These are phyloP conservation scores for Acipenser transmontanus DNA, from an alignment of 2,797 vertebrate species.

Conservation along the genomic window DNA sequence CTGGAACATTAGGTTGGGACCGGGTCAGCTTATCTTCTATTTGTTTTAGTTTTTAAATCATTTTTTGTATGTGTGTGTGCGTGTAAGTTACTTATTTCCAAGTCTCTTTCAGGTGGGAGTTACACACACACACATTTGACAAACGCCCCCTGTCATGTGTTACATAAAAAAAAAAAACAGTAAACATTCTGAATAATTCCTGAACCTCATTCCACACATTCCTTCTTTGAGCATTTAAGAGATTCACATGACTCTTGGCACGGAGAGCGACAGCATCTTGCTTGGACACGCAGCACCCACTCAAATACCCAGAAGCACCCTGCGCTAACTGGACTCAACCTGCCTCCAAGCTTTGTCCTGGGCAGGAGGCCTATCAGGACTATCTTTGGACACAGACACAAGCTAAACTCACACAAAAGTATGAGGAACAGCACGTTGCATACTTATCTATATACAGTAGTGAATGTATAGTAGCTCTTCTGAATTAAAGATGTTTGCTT, in stretches of 20 bases:
- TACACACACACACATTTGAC: neutral
- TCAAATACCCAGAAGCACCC: slow-evolving; percentile 16
- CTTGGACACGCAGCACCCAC: slow-evolving; percentile 21
- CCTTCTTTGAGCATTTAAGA: slow-evolving; percentile 4
- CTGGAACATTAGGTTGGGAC: too few relatives aligned
- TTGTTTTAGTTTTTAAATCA: too few relatives aligned
- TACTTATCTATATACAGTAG: too few relatives aligned
- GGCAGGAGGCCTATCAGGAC: slow-evolving; percentile 10
- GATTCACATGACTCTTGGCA: slow-evolving; percentile 26
- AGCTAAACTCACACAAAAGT: too few relatives aligned
- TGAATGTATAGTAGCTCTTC: too few relatives aligned
- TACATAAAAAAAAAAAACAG: slow-evolving; percentile 2
- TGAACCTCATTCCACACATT: slow-evolving; percentile 12
- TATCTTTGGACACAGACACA: too few relatives aligned
- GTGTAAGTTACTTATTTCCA: too few relatives aligned
- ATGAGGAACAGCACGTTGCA: too few relatives aligned
- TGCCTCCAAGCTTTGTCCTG: neutral
- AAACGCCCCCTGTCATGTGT: neutral
- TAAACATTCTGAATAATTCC: neutral
- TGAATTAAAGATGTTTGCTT: too few relatives aligned
- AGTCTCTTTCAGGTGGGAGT: too few relatives aligned
- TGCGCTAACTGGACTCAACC: slow-evolving; percentile 4
- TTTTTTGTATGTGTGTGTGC: too few relatives aligned
- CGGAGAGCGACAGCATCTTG: slow-evolving; percentile 14
- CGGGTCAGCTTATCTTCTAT: too few relatives aligned